A percentile compares a stretch with the other conserved stretches of the same genome.
These are phyloP conservation scores for Apocrypta bakeri DNA, from an alignment of 1,140 invertebrate species.

Conservation along the genomic window DNA sequence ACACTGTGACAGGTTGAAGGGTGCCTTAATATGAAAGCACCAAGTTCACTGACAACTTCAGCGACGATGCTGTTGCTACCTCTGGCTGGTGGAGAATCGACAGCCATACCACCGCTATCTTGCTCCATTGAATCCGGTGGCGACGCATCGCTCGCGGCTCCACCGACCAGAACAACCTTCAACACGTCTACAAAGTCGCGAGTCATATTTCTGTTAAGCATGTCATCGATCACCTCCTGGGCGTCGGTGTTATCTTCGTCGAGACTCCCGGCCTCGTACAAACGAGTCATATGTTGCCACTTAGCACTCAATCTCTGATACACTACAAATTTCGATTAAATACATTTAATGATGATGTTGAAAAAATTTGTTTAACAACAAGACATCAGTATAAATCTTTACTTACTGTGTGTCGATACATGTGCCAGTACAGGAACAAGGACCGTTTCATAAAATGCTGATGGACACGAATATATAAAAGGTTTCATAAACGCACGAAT, in stretches of 20 bases:
- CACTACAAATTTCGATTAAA: slow-evolving; percentile 76
- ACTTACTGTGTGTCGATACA: slow-evolving; percentile 85
- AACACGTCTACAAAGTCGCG: slow-evolving; percentile 90
- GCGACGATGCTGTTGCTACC: slow-evolving; percentile 77
- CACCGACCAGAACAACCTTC: slow-evolving; percentile 79
- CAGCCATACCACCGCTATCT: slow-evolving; percentile 77
- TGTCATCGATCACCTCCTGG: slow-evolving; percentile 92
- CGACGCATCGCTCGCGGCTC: slow-evolving; percentile 70
- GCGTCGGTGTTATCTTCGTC: slow-evolving; percentile 88
- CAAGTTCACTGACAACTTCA: slow-evolving; percentile 84
- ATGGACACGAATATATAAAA: slow-evolving; percentile 89
- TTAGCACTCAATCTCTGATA: slow-evolving; percentile 83
- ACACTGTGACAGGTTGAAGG: slow-evolving; percentile 80
- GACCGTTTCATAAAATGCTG: slow-evolving; percentile 83
- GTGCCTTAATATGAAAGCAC: slow-evolving; percentile 79
- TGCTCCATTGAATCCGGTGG: slow-evolving; percentile 80
- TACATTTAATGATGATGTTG: background rate
- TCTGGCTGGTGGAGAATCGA: slow-evolving; percentile 76
- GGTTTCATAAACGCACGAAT: slow-evolving; percentile 90
- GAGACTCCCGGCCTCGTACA: slow-evolving; percentile 83
- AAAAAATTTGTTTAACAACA: no score
- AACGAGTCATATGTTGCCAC: slow-evolving; percentile 85
- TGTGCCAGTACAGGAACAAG: slow-evolving; percentile 85
- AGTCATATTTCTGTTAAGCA: slow-evolving; percentile 89
- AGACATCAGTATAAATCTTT: background rate